phyloP scores from a whole-genome alignment of 2,888 invertebrate species.

The Cryptocephalus moraei region DNA sequence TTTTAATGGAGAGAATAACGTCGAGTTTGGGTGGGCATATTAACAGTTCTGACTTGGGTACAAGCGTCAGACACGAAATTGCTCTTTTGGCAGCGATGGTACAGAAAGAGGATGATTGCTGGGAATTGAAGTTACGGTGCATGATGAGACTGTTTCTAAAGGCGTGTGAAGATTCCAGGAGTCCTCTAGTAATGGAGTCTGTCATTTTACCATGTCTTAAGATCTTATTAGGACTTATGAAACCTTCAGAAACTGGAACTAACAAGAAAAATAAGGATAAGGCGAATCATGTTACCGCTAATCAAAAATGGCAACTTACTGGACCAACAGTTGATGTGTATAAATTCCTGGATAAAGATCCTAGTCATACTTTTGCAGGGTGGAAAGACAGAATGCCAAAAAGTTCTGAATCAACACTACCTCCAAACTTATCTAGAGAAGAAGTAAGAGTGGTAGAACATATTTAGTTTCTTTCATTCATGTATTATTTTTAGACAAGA shows the following conservation, averaged over 20 bases:
- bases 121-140: constrained; percentile 85
- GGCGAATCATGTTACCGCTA: constrained; percentile 1
- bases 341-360: constrained; percentile 64
- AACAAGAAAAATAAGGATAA: constrained; percentile 16
- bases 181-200: constrained; percentile 81
- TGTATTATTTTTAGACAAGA: constrained; percentile 18
- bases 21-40: constrained; percentile 63
- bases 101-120: constrained; percentile 87
- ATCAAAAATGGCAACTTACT: constrained; percentile 1
- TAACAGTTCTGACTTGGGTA: constrained; percentile 60
- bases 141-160: constrained; percentile 80
- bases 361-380: constrained; percentile 55
- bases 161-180: constrained; percentile 65
- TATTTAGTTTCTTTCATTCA: too few species aligned
- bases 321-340: constrained; percentile 57
- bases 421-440: constrained; percentile 20
- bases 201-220: constrained; percentile 88
- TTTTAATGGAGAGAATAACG: constrained; percentile 78
- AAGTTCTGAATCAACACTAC: constrained; percentile 25
- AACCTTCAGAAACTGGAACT: constrained; percentile 44
- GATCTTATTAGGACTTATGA: constrained; percentile 76
- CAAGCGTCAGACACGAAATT: constrained; percentile 82
- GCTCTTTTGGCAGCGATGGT: constrained; percentile 77
- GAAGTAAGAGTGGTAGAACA: constrained; percentile 14
- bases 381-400: constrained; percentile 60